phyloP scores from a whole-genome alignment of 1,140 invertebrate species.

The Colletes gigas region DNA sequence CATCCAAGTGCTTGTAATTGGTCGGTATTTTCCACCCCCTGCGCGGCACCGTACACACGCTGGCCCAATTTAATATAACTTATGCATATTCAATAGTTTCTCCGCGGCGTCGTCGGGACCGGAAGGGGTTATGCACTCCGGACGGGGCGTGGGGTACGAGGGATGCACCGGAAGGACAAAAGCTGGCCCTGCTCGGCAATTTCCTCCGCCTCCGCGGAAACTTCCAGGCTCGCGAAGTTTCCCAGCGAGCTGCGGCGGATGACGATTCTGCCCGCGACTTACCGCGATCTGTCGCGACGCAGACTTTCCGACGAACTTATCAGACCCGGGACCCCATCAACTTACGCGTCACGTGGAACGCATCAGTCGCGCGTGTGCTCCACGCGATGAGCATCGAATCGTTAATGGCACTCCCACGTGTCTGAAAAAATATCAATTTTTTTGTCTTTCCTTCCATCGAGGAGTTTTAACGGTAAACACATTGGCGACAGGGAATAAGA shows the following conservation, averaged over 20 bases:
- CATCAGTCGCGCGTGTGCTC: not conserved
- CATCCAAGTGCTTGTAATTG: conserved; percentile 68
- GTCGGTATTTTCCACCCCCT: conserved; percentile 57
- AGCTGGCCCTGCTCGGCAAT: conserved; percentile 71
- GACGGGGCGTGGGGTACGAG: not conserved
- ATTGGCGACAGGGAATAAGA: no score
- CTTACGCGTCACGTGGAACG: conserved; percentile 4
- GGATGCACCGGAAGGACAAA: conserved; percentile 70
- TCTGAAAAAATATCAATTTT: no score
- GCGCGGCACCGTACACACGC: conserved; percentile 59
- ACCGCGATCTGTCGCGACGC: conserved; percentile 62
- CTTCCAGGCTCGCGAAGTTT: conserved; percentile 60
- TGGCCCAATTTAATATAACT: conserved; percentile 77
- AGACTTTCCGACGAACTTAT: conserved; percentile 52
- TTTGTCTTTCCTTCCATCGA: no score
- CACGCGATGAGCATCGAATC: not conserved
- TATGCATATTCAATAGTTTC: conserved; percentile 78
- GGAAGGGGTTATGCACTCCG: conserved; percentile 45
- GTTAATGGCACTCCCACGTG: not conserved
- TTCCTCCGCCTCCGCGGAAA: conserved; percentile 66
- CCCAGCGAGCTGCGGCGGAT: conserved; percentile 49
- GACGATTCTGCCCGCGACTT: conserved; percentile 72
- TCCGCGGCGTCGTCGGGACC: conserved; percentile 37
- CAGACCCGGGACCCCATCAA: not conserved
- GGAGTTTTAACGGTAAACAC: no score